A percentile compares a stretch with the other conserved stretches of the same genome.
Evolutionary conservation across 2,888 invertebrate genomes (phyloP).

Genomic region (Conomelus anceps): DNA sequence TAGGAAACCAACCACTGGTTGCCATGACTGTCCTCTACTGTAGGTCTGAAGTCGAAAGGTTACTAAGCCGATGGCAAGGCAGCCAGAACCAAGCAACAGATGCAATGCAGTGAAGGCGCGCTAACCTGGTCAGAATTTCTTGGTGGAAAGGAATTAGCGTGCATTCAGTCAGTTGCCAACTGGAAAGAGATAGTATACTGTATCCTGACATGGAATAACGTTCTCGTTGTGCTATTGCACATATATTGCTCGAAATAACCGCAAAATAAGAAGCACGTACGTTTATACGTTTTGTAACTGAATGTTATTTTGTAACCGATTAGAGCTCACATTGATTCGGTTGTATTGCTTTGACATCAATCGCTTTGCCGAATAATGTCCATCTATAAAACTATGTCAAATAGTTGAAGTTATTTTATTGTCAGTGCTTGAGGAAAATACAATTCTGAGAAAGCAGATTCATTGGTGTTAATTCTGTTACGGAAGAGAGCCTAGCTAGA

Average conservation of each 20-base stretch:
- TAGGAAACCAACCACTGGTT: not conserved
- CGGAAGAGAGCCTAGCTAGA: too few relatives aligned
- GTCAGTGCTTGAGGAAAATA: too few relatives aligned
- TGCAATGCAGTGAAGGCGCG: too few relatives aligned
- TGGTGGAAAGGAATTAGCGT: not conserved
- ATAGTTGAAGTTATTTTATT: too few relatives aligned
- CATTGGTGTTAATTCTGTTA: too few relatives aligned
- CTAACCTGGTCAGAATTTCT: constrained; percentile 9
- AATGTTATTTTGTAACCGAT: too few relatives aligned
- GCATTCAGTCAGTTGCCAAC: not conserved
- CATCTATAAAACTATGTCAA: too few relatives aligned
- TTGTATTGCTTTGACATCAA: too few relatives aligned
- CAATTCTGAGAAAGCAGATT: too few relatives aligned
- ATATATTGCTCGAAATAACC: not conserved
- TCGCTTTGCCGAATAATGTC: too few relatives aligned
- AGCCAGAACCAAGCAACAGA: not conserved
- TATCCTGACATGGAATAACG: not conserved
- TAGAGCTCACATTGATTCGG: too few relatives aligned
- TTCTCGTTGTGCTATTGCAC: not conserved
- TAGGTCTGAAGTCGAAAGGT: not conserved
- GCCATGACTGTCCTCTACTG: not conserved
- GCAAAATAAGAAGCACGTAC: not conserved
- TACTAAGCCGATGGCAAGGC: not conserved
- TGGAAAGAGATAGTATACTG: not conserved
- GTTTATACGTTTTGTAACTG: too few relatives aligned